A percentile compares a stretch with the other conserved stretches of the same genome.
Evolutionary conservation across 1,140 invertebrate species (phyloP).

Genomic region (Proctacanthus coquilletti): DNA sequence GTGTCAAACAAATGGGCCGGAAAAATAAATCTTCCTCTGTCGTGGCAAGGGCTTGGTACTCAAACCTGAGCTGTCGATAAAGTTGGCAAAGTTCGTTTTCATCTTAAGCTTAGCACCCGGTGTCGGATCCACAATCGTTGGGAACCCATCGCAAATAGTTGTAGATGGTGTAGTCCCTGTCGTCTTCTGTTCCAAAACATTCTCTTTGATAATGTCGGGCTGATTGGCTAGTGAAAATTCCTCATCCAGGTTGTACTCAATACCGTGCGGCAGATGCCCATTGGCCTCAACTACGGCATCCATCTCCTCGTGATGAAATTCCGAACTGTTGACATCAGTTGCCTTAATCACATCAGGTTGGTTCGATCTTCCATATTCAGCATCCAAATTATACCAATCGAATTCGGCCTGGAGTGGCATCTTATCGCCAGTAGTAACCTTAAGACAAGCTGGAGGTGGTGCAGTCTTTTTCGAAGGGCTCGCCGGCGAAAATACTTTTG

Average conservation of each 20-base stretch:
- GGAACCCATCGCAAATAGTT: background rate
- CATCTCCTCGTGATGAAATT: constrained; percentile 1
- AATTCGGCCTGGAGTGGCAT: constrained; percentile 26
- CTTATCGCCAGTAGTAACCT: too few relatives aligned
- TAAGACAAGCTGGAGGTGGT: background rate
- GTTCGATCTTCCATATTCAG: constrained; percentile 19
- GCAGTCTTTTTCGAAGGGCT: background rate
- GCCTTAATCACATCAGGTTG: constrained; percentile 7
- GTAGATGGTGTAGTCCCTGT: background rate
- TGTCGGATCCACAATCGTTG: background rate
- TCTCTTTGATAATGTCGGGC: background rate
- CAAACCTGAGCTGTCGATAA: constrained; percentile 20
- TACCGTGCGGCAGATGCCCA: constrained; percentile 6
- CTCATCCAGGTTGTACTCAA: constrained; percentile 25
- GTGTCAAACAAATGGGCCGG: constrained; percentile 24
- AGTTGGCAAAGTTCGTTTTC: constrained; percentile 24
- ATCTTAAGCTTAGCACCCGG: constrained; percentile 7
- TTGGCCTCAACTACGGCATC: too few relatives aligned
- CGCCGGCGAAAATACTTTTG: background rate
- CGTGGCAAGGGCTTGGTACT: constrained; percentile 22
- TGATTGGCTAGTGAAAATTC: constrained; percentile 17
- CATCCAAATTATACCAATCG: constrained; percentile 29
- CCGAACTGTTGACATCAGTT: background rate
- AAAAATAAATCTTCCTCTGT: constrained; percentile 25
- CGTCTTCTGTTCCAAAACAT: background rate